phyloP scores from a whole-genome alignment of 2,888 invertebrate genomes.

The Dioctria rufipes region DNA sequence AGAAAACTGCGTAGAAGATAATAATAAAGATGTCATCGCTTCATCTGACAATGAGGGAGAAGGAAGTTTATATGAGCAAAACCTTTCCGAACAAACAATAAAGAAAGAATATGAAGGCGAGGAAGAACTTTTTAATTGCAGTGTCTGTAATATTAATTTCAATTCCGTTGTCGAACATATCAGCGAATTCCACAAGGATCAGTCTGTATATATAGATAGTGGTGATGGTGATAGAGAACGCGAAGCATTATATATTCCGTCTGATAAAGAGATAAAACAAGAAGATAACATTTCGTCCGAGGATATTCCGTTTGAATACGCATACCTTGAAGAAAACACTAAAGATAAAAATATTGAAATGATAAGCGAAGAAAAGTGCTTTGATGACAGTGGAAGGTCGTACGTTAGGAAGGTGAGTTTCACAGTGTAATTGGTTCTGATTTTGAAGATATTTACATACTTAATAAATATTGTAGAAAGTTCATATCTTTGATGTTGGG shows the following conservation, averaged over 20 bases:
- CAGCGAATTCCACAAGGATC: slow-evolving; percentile 53
- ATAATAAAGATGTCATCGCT: not conserved
- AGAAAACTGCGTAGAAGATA: not conserved
- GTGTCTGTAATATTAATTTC: slow-evolving; percentile 54
- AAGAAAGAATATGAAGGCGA: not conserved
- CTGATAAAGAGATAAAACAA: not conserved
- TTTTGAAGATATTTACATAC: slow-evolving; percentile 1
- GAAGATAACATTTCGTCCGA: not conserved
- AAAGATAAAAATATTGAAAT: slow-evolving; percentile 67
- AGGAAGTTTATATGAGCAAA: not conserved
- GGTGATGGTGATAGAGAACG: not conserved
- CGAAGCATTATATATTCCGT: not conserved
- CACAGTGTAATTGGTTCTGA: not conserved
- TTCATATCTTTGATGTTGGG: slow-evolving; percentile 76
- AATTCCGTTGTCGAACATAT: slow-evolving; percentile 55
- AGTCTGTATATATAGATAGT: slow-evolving; percentile 41
- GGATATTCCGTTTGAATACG: not conserved
- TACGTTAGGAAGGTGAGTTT: slow-evolving; percentile 72
- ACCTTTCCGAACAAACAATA: not conserved
- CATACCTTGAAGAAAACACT: slow-evolving; percentile 46
- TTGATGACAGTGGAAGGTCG: slow-evolving; percentile 72
- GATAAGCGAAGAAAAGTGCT: slow-evolving; percentile 72
- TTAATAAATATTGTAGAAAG: slow-evolving; percentile 60
- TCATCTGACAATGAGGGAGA: not conserved
- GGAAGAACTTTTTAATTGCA: slow-evolving; percentile 55